Percentiles rank a stretch among this genome's conserved stretches.
Conservation (phyloP, 1,140 invertebrate species). For the Brachionus rotundiformis region DNA sequence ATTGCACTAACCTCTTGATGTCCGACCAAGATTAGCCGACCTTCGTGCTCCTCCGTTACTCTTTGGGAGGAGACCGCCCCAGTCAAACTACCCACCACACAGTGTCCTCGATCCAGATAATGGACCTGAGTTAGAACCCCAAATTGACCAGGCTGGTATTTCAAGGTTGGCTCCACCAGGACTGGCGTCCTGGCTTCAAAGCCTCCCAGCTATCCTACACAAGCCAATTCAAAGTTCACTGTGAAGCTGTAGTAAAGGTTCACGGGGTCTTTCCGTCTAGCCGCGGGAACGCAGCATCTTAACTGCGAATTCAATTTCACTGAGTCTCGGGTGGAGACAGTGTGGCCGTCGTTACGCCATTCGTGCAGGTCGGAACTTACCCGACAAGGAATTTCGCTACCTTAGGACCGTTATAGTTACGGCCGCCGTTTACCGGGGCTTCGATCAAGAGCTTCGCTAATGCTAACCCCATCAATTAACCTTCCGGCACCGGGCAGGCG, state of each 20-base stretch:
- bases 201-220: constrained; percentile 57
- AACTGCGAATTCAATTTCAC: constrained; percentile 54
- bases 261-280: constrained; percentile 60
- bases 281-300: constrained; percentile 58
- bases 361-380: no score
- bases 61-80: constrained; percentile 78
- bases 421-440: constrained; percentile 64
- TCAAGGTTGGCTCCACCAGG: constrained; percentile 55
- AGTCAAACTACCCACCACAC: constrained; percentile 75
- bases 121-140: no score
- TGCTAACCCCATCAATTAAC: constrained; percentile 55
- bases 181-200: constrained; percentile 53
- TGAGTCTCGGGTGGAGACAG: constrained; percentile 56
- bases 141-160: no score
- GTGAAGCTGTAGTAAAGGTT: constrained; percentile 55
- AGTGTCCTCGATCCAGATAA: constrained; percentile 69
- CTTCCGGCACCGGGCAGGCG: constrained; percentile 63
- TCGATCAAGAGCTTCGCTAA: constrained; percentile 56
- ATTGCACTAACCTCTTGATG: constrained; percentile 54
- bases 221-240: constrained; percentile 50
- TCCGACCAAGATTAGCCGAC: constrained; percentile 65
- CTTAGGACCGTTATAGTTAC: no score
- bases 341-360: constrained; percentile 56
- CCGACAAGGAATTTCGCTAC: no score
- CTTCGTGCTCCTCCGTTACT: constrained; percentile 83